Conservation (phyloP, 2,888 invertebrate genomes). For the Archips crataeganus region DNA sequence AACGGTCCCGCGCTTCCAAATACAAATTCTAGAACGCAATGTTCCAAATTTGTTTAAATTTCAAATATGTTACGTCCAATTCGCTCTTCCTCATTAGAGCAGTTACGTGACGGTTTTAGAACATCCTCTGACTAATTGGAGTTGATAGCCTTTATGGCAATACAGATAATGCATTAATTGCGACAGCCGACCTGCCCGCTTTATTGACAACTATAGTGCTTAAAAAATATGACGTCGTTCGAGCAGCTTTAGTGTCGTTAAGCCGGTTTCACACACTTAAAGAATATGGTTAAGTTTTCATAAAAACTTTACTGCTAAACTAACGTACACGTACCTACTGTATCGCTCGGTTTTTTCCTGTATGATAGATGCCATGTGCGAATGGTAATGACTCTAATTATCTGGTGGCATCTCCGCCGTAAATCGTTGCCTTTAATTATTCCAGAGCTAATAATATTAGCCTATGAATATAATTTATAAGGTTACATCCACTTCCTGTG, state of each 20-base stretch:
- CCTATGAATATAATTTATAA: constrained; percentile 58
- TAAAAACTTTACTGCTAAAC: constrained; percentile 23
- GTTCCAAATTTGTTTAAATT: constrained; percentile 55
- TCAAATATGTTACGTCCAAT: constrained; percentile 70
- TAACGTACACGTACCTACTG: constrained; percentile 2
- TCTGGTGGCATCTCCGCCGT: constrained; percentile 53
- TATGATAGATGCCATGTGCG: constrained; percentile 41
- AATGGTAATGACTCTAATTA: constrained; percentile 57
- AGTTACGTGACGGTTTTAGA: constrained; percentile 67
- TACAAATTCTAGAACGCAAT: constrained; percentile 40
- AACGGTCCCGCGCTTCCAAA: constrained; percentile 25
- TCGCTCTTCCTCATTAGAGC: constrained; percentile 82
- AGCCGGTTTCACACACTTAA: constrained; percentile 27
- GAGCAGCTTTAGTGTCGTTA: constrained; percentile 23
- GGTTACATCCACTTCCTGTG: constrained; percentile 61
- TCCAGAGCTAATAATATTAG: constrained; percentile 51
- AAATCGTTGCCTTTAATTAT: constrained; percentile 61
- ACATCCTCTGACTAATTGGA: constrained; percentile 66
- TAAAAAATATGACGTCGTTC: constrained; percentile 31
- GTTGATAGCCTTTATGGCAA: constrained; percentile 42
- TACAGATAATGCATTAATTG: constrained; percentile 53
- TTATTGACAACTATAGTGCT: constrained; percentile 34
- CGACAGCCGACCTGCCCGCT: constrained; percentile 58
- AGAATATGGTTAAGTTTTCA: constrained; percentile 15
- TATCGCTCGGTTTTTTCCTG: constrained; percentile 17